Percentiles rank a stretch among this genome's conserved stretches.
phyloP scores from a whole-genome alignment of 1,140 invertebrate species.

The Panulirus ornatus region DNA sequence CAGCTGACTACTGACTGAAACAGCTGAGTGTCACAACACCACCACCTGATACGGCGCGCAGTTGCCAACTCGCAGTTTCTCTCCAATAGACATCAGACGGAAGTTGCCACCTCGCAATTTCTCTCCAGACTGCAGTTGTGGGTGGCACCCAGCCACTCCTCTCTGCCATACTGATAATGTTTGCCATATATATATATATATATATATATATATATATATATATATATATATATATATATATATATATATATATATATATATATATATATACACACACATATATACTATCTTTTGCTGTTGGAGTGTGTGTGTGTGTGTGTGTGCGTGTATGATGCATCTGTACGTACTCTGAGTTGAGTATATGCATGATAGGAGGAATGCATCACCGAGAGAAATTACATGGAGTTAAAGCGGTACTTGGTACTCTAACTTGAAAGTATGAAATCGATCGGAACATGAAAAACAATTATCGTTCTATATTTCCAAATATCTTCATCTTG shows the following conservation, averaged over 20 bases:
- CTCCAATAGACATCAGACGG: neutral
- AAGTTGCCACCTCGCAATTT: constrained; percentile 54
- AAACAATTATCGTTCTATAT: too few species aligned
- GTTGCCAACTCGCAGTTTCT: constrained; percentile 54
- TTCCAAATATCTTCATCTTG: too few species aligned
- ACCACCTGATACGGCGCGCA: constrained; percentile 65
- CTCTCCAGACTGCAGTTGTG: neutral
- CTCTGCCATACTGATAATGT: neutral
- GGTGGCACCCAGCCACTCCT: neutral
- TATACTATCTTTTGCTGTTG: too few species aligned
- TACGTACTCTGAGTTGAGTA: neutral
- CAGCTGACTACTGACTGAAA: constrained; percentile 72
- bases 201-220: neutral
- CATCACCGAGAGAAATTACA: too few species aligned
- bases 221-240: neutral
- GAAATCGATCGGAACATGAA: too few species aligned
- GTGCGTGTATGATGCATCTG: neutral
- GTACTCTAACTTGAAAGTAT: too few species aligned
- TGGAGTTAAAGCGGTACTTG: too few species aligned
- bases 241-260: neutral
- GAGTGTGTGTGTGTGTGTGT: neutral
- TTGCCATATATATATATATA: neutral
- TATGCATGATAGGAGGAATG: too few species aligned
- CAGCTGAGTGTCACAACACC: constrained; percentile 71
- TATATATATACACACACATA: neutral